These are phyloP conservation scores for Agriopis leucophaearia DNA, from an alignment of 2,888 invertebrate genomes.

Conservation along the genomic window DNA sequence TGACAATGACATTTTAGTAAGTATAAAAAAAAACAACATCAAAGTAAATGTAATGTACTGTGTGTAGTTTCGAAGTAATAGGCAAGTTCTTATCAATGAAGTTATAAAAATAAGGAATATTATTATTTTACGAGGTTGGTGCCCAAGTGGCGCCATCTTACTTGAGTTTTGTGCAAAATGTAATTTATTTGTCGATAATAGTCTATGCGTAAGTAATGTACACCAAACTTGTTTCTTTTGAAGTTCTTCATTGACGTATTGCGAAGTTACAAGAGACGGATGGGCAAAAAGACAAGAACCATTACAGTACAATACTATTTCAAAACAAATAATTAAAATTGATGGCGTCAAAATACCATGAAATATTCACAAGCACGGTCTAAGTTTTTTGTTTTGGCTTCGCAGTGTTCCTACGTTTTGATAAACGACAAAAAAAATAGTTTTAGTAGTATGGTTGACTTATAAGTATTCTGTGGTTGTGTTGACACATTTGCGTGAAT, in stretches of 20 bases:
- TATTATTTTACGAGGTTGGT: too few relatives aligned
- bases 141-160: background rate
- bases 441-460: too few relatives aligned
- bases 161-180: background rate
- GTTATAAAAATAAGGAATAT: background rate
- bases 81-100: background rate
- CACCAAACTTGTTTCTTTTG: background rate
- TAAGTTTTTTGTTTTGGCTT: background rate
- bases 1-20: background rate
- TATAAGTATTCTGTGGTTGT: too few relatives aligned
- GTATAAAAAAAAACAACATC: background rate
- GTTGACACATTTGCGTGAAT: background rate
- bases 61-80: too few relatives aligned
- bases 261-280: background rate
- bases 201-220: background rate
- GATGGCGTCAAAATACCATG: background rate
- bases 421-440: background rate
- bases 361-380: background rate
- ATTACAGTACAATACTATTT: constrained; percentile 7
- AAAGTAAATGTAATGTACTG: background rate
- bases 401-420: background rate
- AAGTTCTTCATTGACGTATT: constrained; percentile 2
- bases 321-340: constrained; percentile 6
- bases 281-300: background rate
- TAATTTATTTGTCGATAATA: background rate